Evolutionary conservation across 2,113 vertebrate genomes (phyloP).

Genomic region (Daphoenositta chrysoptera): DNA sequence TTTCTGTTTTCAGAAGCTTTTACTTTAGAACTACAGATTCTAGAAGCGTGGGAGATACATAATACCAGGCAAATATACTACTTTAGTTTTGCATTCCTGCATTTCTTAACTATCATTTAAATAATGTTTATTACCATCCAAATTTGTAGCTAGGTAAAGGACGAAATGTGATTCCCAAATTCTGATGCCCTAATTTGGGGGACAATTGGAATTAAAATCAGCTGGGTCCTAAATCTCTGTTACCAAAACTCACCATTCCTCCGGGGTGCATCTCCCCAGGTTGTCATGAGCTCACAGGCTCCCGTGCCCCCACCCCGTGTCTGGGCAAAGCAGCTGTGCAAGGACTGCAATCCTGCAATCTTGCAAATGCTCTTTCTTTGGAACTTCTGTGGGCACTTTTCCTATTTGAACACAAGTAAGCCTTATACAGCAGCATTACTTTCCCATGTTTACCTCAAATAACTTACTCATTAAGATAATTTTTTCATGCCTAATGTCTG

Average conservation of each 20-base stretch:
- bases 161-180: neutral
- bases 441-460: neutral
- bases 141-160: neutral
- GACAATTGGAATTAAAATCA: neutral
- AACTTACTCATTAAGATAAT: neutral
- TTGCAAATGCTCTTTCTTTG: neutral
- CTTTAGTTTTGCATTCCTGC: neutral
- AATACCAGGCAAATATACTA: neutral
- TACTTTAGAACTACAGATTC: neutral
- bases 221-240: neutral
- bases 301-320: neutral
- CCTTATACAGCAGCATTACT: neutral
- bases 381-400: neutral
- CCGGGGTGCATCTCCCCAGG: neutral
- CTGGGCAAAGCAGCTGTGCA: neutral
- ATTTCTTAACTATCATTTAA: neutral
- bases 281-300: neutral
- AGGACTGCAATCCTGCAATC: neutral
- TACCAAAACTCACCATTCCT: neutral
- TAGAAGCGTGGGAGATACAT: neutral
- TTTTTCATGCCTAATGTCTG: neutral
- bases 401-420: neutral
- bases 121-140: neutral
- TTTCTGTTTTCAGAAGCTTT: neutral
- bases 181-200: neutral